Base-by-base conservation (phyloP, 2,797 vertebrate genomes). In the Dipus sagitta region DNA sequence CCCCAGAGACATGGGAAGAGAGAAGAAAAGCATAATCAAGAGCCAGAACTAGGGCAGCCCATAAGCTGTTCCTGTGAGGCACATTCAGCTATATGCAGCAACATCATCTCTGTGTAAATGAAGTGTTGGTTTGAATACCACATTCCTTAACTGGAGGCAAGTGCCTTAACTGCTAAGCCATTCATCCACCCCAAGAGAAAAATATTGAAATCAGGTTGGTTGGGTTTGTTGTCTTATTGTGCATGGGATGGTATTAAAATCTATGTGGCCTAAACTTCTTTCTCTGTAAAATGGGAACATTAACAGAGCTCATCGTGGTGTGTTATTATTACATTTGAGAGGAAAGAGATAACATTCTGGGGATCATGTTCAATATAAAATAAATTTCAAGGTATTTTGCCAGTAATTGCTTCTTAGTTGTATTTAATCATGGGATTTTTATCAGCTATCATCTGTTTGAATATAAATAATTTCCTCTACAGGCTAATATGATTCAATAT, bases 341-440 rank as follows among this genome's bases (percentile, higher is more conserved):
- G 18, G 88, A 28, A 28, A 78, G 2, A 77, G 42, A 6, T 4
- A 38, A 34, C 4, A n/a, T 62, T 1, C 65, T 75, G 24, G 13
- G 7, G 81, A 75, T 21, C 60, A 6, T 68, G 14, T n/a, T 87
- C 34, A 65, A 3, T 47, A 76, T 0, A 86, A 83, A 77, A 62
- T 20, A 91, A 28, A 52, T 68, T 86, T 76, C 58, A 88, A 94
- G 81, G 92, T 77, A 79, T 75, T 9, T 62, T 77, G 78, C 38
- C 6, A 28, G 84, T 78, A 64, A 80, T 14, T 82, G 30, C 21
- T 71, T 76, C 64, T 34, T 10, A 32, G 2, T 4, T 60, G 74
- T 64, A 12, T 14, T 76, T 23, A 81, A 38, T 79, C 5, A 30
- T 79, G 1, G 32, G 21, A 38, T 30, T 62, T 77, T n/a, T 21